Evolutionary conservation across 2,113 vertebrate genomes (phyloP), one percentile per base, ranked within the genome.

Genomic region (Haplotaxodon microlepis): DNA sequence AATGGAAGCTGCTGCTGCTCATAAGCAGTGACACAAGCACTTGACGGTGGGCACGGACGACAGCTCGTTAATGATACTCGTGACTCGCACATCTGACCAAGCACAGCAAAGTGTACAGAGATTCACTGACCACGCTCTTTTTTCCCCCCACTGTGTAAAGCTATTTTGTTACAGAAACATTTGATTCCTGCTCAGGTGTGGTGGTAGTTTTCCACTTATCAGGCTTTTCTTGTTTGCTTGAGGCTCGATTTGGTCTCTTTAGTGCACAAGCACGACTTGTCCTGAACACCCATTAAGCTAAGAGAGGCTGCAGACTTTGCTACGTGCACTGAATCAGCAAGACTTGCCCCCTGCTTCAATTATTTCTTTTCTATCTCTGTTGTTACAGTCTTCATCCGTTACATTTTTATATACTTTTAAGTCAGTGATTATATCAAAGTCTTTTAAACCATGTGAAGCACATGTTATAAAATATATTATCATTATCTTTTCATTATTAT

Each of bases 121-220:
- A 57, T 36, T 78, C 11, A 40, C 31, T 42, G 36, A 69, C 63
- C 34, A 69, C 2, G 5, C 19, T 8, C 8, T 31, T 9, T 9
- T 0, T 0, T 1, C 21, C 9, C 24, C 7, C 40, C 5, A 17
- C 69, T 27, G 6, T 17, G 9, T 73, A 45, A 45, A 27, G 69
- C 42, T 27, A 45, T 73, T 71, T 73, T 27, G 24, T 50, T 29
- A 76, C 42, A 76, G 9, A 29, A 73, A 45, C 71, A 50, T 78
- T 50, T 78, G 42, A 50, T 78, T 78, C 27, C 13, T 19, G 71
- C 9, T 76, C 42, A 50, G 71, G 16, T 76, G 9, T 50, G 42
- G 24, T 50, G 24, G 21, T 11, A 27, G 21, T 73, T 27, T 73
- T 73, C 38, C 69, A 76, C 14, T 45, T 76, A 27, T 76, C 21